A percentile compares a stretch with the other conserved stretches of the same genome.
Conservation (phyloP, 1,140 invertebrate genomes). For the Plectus sambesii region DNA sequence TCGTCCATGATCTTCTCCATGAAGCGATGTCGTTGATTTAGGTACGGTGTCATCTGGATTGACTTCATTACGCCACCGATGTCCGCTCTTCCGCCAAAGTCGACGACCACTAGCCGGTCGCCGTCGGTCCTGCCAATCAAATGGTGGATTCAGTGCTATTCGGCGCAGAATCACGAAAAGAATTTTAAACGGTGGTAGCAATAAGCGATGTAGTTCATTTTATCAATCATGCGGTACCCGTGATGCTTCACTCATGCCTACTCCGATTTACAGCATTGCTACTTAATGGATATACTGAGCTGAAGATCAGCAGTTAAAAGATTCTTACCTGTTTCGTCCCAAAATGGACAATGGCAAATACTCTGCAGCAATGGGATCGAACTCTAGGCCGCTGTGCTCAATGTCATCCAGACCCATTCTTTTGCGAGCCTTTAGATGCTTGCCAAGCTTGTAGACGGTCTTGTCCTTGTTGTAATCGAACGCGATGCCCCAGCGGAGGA, state of each 20-base stretch:
- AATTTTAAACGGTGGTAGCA: no score
- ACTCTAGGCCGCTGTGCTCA: conserved; percentile 13
- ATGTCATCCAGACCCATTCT: conserved; percentile 15
- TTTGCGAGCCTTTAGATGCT: conserved; percentile 19
- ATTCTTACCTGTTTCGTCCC: conserved; percentile 13
- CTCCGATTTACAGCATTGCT: no score
- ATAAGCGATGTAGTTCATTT: no score
- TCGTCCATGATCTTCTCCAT: conserved; percentile 14
- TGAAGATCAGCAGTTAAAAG: no score
- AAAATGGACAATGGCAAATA: conserved; percentile 16
- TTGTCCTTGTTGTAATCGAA: conserved; percentile 16
- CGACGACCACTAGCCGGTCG: conserved; percentile 17
- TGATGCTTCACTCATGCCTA: no score
- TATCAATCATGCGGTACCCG: no score
- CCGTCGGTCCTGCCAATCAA: no score
- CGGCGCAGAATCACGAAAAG: no score
- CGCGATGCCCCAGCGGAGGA: conserved; percentile 19
- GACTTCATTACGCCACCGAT: conserved; percentile 19
- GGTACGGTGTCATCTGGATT: conserved; percentile 21
- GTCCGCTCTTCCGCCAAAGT: conserved; percentile 18
- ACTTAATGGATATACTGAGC: no score
- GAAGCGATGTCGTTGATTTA: conserved; percentile 17
- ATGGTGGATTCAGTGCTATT: no score
- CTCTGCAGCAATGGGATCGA: conserved; percentile 11
- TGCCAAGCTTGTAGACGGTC: conserved; percentile 13